Evolutionary conservation across 2,113 vertebrate genomes (phyloP), one percentile per base, ranked within the genome.

Genomic region (Bombycilla garrulus): DNA sequence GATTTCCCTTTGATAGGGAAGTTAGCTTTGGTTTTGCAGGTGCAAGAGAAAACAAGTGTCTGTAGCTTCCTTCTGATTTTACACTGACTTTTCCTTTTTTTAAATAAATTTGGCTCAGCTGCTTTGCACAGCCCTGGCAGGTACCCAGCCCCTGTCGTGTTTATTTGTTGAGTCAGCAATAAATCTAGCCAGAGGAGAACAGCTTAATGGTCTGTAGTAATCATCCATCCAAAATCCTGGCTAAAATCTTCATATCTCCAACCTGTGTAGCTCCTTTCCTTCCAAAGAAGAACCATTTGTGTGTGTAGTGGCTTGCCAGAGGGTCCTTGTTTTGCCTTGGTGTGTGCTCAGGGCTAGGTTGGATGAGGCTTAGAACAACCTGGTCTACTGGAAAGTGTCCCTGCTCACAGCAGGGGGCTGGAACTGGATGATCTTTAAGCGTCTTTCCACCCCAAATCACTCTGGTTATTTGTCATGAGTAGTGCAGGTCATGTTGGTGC

Each of bases 141-240:
- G 35, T 94, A 40, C 47, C 87, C 47, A 45, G 61, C 38, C 4
- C 35, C 74, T 13, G 17, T 45, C 0, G 0, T 64, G 74, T 88
- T 58, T 42, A 70, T 86, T 92, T 86, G 86, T 93, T 92, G 56
- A 86, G 31, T 88, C 86, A 94, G 88, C 80, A 94, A 26, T 44
- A 93, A 88, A 84, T 84, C 44, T 44, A 88, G 72, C 47, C 72
- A 88, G 80, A 70, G 44, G 31, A 91, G 65, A 90, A 40, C 20
- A 65, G 65, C 42, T 92, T 94, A 88, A 86, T 74, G n/a, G 47
- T 60, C 47, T 74, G 16, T 62, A 60, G 80, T 84, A 92, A 81
- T 91, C 56, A 73, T 53, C 54, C 47, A 38, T 54, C 85, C 82
- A 90, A 90, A 90, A 81, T 74, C 48, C 42, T 79, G 42, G 44